Conservation (phyloP, 1,140 invertebrate genomes). For the Dinoponera quadriceps region DNA sequence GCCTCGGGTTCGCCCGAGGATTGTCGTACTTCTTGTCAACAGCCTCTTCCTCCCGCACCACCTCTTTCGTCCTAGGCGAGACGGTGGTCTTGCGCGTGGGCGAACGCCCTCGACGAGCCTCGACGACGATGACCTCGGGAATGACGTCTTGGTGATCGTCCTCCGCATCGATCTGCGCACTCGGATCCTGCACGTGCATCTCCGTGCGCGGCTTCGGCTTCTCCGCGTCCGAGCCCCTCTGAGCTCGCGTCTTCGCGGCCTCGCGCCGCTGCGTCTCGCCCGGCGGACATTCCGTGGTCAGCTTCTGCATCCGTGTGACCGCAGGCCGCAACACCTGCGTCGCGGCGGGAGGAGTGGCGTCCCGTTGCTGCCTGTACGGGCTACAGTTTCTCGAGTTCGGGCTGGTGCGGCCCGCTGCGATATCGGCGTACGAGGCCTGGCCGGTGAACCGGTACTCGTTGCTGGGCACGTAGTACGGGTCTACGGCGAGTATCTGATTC, state of each 20-base stretch:
- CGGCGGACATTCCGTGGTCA: conserved; percentile 8
- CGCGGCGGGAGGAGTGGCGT: conserved; percentile 74
- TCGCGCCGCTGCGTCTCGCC: conserved; percentile 13
- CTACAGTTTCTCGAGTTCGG: conserved; percentile 82
- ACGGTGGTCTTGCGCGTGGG: conserved; percentile 71
- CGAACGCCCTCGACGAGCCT: conserved; percentile 76
- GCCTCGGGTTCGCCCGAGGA: not conserved
- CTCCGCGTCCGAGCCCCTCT: not conserved
- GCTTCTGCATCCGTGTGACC: conserved; percentile 44
- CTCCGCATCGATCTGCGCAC: not conserved
- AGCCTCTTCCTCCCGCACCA: not conserved
- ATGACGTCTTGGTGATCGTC: not conserved
- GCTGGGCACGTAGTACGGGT: conserved; percentile 89
- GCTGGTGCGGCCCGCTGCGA: conserved; percentile 85
- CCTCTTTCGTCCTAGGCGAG: conserved; percentile 37
- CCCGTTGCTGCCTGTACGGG: conserved; percentile 76
- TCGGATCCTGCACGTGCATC: not conserved
- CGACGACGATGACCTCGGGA: not conserved
- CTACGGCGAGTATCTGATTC: conserved; percentile 89
- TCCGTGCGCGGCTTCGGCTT: not conserved
- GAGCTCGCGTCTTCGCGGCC: not conserved
- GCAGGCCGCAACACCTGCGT: conserved; percentile 72
- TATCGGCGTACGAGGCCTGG: conserved; percentile 86
- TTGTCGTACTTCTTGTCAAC: not conserved
- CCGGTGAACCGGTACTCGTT: conserved; percentile 82